Evolutionary conservation across 2,797 vertebrate species (phyloP), one percentile per base, ranked within the genome.

Genomic region (Leontopithecus rosalia): DNA sequence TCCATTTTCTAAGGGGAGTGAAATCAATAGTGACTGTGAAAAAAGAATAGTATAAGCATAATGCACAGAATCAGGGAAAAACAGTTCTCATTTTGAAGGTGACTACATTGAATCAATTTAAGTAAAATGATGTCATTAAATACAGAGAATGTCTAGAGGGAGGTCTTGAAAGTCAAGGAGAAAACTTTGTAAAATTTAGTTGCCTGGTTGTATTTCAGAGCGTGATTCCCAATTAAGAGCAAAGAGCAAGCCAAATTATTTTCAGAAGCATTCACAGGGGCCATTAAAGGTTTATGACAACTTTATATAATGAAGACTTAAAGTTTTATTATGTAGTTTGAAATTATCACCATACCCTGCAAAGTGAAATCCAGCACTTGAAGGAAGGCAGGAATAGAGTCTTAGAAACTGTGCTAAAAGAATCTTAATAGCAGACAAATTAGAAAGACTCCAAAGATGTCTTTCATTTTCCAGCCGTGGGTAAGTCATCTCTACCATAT

Each of bases 281-380:
- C 28, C 94, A 91, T 95, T 88, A 97, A 94, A n/a, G 2, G 61
- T 95, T 98, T 94, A 95, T 58, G 94, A 36, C 67, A 96, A 97
- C 85, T 93, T 67, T 70, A 85, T 85, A 57, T 94, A 95, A 96
- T 46, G 64, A 90, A 98, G 5, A 91, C 13, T 81, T 52, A 67
- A 91, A 41, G 0, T 36, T 95, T 88, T 95, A 57, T 14, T 28
- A 8, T 73, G 33, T 6, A 50, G 22, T 94, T 97, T 97, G 76
- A 97, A 97, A 97, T 86, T 57, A 95, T 52, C 10, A 61, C 0
- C 92, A 81, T 93, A 33, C 52, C 75, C 83, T 91, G 22, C 61
- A 96, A 96, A 97, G 75, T 75, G 91, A 98, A 96, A 76, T n/a
- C 24, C 17, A 75, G 36, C 26, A 67, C 61, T 92, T 80, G 67